Percentiles rank a stretch among this genome's conserved stretches.
Evolutionary conservation across 2,797 vertebrate genomes (phyloP).

Genomic region (Anniella stebbinsi): DNA sequence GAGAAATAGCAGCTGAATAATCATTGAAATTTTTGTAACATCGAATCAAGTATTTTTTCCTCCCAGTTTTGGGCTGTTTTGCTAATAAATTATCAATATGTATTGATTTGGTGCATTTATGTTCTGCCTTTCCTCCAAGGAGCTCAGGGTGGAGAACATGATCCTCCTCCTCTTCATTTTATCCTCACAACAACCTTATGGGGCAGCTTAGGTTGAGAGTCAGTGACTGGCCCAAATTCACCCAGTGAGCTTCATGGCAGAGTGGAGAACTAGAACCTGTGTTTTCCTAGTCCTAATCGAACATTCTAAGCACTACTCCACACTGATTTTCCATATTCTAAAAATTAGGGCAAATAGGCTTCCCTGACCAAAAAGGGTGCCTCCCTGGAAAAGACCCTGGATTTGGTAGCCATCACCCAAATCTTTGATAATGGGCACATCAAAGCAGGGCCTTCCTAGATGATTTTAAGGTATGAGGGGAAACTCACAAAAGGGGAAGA

Average conservation of each 20-base stretch:
- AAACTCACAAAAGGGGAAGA: neutral
- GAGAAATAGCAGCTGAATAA: conserved; percentile 35
- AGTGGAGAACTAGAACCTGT: no score
- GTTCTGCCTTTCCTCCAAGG: neutral
- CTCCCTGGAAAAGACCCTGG: neutral
- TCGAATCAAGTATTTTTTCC: conserved; percentile 4
- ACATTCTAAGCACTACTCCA: no score
- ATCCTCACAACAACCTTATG: no score
- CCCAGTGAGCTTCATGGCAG: no score
- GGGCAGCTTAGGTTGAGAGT: no score
- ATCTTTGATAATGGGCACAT: neutral
- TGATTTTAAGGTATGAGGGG: neutral
- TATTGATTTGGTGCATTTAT: no score
- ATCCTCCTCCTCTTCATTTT: no score
- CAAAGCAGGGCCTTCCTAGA: neutral
- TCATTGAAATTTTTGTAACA: conserved; percentile 40
- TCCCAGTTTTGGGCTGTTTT: neutral
- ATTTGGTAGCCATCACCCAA: neutral
- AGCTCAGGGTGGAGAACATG: neutral
- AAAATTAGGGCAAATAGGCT: neutral
- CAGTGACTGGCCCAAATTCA: no score
- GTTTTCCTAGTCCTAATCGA: no score
- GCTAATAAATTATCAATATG: conserved; percentile 41
- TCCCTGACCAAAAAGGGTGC: neutral
- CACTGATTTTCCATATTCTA: neutral